Conservation (phyloP, 2,888 invertebrate species). For the Apotomis betuletana region DNA sequence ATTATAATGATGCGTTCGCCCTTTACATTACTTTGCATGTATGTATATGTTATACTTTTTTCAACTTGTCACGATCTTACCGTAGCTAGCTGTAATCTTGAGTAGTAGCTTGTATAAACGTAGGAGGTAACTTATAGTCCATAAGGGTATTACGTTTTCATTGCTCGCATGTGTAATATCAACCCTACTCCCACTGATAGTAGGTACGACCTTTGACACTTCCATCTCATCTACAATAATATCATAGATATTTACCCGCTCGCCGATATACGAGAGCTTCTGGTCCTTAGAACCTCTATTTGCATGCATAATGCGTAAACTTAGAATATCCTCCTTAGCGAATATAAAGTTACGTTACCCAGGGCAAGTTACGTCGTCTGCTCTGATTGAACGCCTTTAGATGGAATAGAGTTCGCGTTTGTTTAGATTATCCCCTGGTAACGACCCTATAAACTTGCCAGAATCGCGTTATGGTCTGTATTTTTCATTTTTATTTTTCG, state of each 20-base stretch:
- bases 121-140: too few species aligned
- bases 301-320: conserved; percentile 71
- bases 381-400: conserved; percentile 66
- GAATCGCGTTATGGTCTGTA: conserved; percentile 50
- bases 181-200: conserved; percentile 3
- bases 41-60: too few species aligned
- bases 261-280: conserved; percentile 45
- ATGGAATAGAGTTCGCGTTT: conserved; percentile 63
- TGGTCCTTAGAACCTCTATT: conserved; percentile 65
- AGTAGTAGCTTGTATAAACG: background rate
- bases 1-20: too few species aligned
- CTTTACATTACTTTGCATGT: too few species aligned
- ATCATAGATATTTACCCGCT: conserved; percentile 21
- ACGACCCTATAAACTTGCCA: conserved; percentile 55
- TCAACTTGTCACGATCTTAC: too few species aligned
- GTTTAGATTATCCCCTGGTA: conserved; percentile 65
- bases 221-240: conserved; percentile 26
- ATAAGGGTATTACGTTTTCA: background rate
- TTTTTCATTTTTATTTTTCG: conserved; percentile 50
- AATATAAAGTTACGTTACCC: conserved; percentile 69
- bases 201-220: conserved; percentile 12
- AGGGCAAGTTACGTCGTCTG: conserved; percentile 54
- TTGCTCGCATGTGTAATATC: background rate
- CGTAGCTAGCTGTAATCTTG: too few species aligned
- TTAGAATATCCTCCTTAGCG: conserved; percentile 65